A percentile compares a stretch with the other conserved stretches of the same genome.
Conservation (phyloP, 2,797 vertebrate genomes). For the Arnoldichthys spilopterus region DNA sequence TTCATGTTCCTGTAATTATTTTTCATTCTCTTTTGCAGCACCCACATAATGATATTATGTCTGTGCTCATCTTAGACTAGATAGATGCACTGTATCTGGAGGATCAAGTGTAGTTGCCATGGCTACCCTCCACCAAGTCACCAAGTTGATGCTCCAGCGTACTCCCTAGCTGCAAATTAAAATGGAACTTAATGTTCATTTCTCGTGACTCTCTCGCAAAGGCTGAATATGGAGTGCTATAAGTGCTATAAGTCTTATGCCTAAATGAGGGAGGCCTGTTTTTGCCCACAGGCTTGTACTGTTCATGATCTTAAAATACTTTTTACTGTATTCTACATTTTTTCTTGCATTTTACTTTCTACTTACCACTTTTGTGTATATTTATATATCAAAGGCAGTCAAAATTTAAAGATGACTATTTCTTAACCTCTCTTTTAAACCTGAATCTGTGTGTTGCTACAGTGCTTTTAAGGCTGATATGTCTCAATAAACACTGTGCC, state of each 20-base stretch:
- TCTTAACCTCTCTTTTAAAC: too few relatives aligned
- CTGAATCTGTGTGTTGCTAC: too few relatives aligned
- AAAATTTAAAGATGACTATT: neutral
- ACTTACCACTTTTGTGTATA: neutral
- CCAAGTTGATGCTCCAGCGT: slow-evolving; percentile 46
- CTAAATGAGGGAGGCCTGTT: neutral
- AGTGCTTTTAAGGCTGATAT: too few relatives aligned
- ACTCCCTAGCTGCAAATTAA: slow-evolving; percentile 57
- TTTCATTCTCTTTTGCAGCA: slow-evolving; percentile 11
- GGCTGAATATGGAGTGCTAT: slow-evolving; percentile 22
- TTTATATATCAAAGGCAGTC: neutral
- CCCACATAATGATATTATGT: slow-evolving; percentile 49
- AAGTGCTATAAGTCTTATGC: too few relatives aligned
- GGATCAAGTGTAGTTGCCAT: slow-evolving; percentile 64
- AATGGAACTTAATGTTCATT: slow-evolving; percentile 49
- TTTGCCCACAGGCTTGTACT: neutral
- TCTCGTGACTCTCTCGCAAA: slow-evolving; percentile 34
- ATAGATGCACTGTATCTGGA: slow-evolving; percentile 56
- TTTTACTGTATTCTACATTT: neutral
- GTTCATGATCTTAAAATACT: neutral
- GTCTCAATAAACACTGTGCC: neutral
- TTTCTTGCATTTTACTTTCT: neutral
- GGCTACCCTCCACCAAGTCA: slow-evolving; percentile 59
- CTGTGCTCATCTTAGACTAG: slow-evolving; percentile 48
- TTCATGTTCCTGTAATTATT: neutral